These are phyloP conservation scores for Nomada fucata DNA, from an alignment of 2,888 invertebrate species.

Conservation along the genomic window DNA sequence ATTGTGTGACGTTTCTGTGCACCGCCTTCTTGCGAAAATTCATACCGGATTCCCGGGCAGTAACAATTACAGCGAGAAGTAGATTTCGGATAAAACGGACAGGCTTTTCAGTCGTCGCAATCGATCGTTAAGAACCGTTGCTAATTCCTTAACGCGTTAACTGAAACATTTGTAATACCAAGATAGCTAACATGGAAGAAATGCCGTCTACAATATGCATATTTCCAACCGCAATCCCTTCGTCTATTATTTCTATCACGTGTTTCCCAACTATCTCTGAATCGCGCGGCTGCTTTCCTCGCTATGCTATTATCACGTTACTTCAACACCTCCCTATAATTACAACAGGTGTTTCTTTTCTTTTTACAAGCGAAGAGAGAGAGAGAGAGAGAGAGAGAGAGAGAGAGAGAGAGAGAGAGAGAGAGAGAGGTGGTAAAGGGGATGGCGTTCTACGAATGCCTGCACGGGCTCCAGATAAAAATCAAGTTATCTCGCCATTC, in stretches of 20 bases:
- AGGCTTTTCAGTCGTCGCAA: too few relatives aligned
- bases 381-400: too few relatives aligned
- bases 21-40: neutral
- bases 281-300: neutral
- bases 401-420: too few relatives aligned
- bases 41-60: slow-evolving; percentile 6
- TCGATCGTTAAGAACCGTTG: too few relatives aligned
- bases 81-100: neutral
- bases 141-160: too few relatives aligned
- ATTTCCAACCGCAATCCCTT: too few relatives aligned
- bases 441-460: slow-evolving; percentile 50
- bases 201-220: too few relatives aligned
- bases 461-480: slow-evolving; percentile 54
- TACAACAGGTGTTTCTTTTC: slow-evolving; percentile 12
- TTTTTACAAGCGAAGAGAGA: slow-evolving; percentile 22
- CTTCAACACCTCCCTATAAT: neutral
- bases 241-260: too few relatives aligned
- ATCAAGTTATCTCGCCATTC: slow-evolving; percentile 58
- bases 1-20: slow-evolving; percentile 23
- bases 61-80: neutral
- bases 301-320: too few relatives aligned
- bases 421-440: neutral
- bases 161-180: too few relatives aligned
- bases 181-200: too few relatives aligned
- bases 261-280: slow-evolving; percentile 1